Evolutionary conservation across 2,797 vertebrate species (phyloP).

Genomic region (Cacajao melanocephalus): DNA sequence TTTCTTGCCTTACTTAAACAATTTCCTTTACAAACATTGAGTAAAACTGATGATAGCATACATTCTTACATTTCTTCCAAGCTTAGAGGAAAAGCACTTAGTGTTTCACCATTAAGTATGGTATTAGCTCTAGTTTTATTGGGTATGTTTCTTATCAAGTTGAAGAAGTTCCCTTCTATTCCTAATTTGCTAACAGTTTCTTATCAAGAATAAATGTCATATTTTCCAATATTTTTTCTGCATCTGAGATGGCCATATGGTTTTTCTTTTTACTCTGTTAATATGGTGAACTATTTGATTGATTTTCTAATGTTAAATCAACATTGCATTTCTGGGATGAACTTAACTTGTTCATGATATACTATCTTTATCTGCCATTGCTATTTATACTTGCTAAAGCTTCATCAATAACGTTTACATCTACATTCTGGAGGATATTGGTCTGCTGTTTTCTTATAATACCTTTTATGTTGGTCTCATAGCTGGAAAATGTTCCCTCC

Average conservation of each 20-base stretch:
- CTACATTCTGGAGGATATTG: neutral
- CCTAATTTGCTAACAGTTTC: neutral
- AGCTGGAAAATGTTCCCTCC: neutral
- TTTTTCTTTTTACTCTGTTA: neutral
- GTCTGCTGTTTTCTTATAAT: neutral
- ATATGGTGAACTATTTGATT: neutral
- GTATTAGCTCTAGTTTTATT: neutral
- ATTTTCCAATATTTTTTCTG: neutral
- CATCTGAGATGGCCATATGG: neutral
- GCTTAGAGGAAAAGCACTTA: neutral
- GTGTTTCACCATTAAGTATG: neutral
- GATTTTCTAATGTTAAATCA: neutral
- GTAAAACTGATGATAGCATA: neutral
- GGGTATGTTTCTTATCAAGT: neutral
- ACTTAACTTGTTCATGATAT: neutral
- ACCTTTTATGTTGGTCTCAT: neutral
- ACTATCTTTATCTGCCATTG: neutral
- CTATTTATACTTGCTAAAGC: neutral
- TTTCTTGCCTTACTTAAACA: neutral
- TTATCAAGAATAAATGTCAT: neutral
- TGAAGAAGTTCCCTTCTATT: neutral
- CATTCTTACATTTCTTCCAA: neutral
- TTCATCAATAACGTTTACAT: neutral
- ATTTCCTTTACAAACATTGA: neutral
- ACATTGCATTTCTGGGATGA: neutral